Evolutionary conservation across 53 echinoderm and acorn worm species (phyloP).

Genomic region (Hippasteria phrygiana): DNA sequence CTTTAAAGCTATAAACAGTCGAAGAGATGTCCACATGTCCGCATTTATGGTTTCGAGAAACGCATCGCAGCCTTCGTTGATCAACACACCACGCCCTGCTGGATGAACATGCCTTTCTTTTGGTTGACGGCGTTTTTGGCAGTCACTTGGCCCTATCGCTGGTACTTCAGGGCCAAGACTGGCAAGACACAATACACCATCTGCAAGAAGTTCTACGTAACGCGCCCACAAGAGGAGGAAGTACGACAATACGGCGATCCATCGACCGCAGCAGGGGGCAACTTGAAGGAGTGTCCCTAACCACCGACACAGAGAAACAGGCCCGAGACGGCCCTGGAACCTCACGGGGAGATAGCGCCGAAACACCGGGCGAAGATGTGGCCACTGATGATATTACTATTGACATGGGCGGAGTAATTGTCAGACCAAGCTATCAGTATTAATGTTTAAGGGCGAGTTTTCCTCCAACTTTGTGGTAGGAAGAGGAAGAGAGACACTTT

Average conservation of each 20-base stretch:
- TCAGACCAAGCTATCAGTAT: too few species aligned
- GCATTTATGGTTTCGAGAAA: background rate
- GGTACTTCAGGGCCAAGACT: slow-evolving; percentile 49
- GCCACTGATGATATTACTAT: background rate
- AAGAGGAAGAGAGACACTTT: too few species aligned
- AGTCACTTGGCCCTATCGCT: slow-evolving; percentile 52
- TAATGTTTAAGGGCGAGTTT: too few species aligned
- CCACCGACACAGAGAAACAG: background rate
- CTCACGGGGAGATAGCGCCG: background rate
- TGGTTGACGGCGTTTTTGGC: slow-evolving; percentile 13
- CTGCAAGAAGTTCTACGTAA: slow-evolving; percentile 24
- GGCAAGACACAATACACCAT: slow-evolving; percentile 47
- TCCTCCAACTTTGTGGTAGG: too few species aligned
- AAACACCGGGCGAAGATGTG: background rate
- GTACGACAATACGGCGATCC: background rate
- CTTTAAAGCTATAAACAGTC: slow-evolving; percentile 15
- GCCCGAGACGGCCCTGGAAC: background rate
- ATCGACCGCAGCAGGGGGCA: background rate
- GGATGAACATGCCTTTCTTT: slow-evolving; percentile 19
- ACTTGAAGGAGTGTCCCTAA: background rate
- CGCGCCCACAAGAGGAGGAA: background rate
- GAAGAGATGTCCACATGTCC: background rate
- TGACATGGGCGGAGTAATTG: background rate
- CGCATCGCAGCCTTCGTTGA: slow-evolving; percentile 44
- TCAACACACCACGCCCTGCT: slow-evolving; percentile 18